Evolutionary conservation across 2,113 vertebrate species (phyloP), one percentile per base, ranked within the genome.

Genomic region (Callipepla californica): DNA sequence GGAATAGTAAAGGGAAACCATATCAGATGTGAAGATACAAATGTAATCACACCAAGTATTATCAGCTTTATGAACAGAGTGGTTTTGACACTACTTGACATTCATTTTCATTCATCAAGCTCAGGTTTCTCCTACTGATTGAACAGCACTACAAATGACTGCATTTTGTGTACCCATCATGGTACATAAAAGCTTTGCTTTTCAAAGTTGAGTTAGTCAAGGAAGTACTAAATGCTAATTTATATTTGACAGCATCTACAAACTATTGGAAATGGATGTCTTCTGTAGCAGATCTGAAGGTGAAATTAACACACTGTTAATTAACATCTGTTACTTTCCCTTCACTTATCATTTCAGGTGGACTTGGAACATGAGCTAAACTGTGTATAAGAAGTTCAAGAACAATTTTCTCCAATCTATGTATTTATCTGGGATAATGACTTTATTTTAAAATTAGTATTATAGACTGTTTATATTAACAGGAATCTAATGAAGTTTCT

Each of bases 201-300:
- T 93, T 94, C 86, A 90, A 91, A 75, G 76, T 12, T 78, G n/a
- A 95, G 79, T 80, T 89, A 93, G 89, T 74, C 85, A 89, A 85
- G 61, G 87, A 89, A 94, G 91, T 85, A 62, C 93, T 80, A 95
- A 95, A 91, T 95, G 85, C 72, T 97, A 96, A 97, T 97, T 98
- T 97, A 97, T 96, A 55, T 96, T 94, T 98, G 96, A 98, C 97
- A 97, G 96, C 78, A 95, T 89, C 91, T 87, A 95, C 95, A 96
- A 85, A 96, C 97, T 97, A 98, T 97, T 97, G 96, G 94, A 97
- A 97, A 98, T 94, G 25, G 47, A 36, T 95, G 73, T 26, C 42
- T 58, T 57, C 70, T 65, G 61, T 8, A 94, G 76, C 34, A 95
- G 67, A 28, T 30, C 50, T 91, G 28, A 57, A 77, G 10, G 3